Evolutionary conservation across 2,113 vertebrate genomes (phyloP).

Genomic region (Anhinga rufa): DNA sequence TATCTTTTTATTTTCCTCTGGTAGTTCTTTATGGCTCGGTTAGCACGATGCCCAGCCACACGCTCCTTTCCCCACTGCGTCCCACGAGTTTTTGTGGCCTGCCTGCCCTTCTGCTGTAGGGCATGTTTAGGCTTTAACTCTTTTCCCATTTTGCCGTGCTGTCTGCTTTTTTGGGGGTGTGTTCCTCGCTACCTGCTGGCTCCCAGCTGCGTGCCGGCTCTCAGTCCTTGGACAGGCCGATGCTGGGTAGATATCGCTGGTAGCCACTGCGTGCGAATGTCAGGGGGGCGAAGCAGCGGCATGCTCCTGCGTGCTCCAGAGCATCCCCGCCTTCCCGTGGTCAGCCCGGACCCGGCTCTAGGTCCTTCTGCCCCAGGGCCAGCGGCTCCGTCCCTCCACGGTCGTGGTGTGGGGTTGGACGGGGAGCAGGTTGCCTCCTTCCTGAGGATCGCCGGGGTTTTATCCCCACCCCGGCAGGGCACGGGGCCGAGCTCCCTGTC

Average conservation of each 20-base stretch:
- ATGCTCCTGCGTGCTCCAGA: background rate
- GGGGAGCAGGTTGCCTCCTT: background rate
- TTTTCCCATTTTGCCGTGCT: background rate
- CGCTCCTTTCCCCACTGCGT: fast-evolving
- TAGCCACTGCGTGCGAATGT: background rate
- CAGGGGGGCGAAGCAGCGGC: background rate
- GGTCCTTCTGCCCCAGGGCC: background rate
- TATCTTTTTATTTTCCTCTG: background rate
- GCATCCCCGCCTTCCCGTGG: background rate
- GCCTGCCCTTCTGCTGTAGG: fast-evolving
- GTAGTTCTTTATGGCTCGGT: background rate
- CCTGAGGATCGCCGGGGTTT: background rate
- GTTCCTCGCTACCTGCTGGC: background rate
- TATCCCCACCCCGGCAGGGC: background rate
- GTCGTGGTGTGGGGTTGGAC: fast-evolving
- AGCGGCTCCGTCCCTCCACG: background rate
- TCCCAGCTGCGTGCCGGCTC: background rate
- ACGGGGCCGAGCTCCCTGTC: background rate
- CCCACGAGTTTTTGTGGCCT: fast-evolving
- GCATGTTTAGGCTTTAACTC: background rate
- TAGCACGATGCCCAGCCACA: background rate
- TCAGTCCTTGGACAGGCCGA: fast-evolving
- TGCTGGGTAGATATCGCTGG: background rate
- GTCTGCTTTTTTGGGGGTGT: background rate
- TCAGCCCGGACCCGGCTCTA: background rate